A percentile compares a stretch with the other conserved stretches of the same genome.
These are phyloP conservation scores for Amblyjoppa proteus DNA, from an alignment of 2,888 invertebrate species.

Conservation along the genomic window DNA sequence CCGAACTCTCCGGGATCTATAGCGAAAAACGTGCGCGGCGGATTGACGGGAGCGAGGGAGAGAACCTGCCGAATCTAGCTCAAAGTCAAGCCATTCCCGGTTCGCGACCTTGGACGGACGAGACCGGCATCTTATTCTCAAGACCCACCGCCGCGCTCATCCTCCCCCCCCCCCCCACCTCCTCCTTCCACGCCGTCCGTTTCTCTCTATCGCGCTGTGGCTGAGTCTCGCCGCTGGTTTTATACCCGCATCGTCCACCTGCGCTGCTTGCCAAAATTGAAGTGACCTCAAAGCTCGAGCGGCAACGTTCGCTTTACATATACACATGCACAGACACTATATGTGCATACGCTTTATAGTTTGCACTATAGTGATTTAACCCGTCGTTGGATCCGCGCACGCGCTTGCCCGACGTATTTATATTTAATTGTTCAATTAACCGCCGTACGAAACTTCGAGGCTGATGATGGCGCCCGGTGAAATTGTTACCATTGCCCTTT, in stretches of 20 bases:
- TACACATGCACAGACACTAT: background rate
- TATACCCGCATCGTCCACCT: constrained; percentile 45
- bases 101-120: constrained; percentile 56
- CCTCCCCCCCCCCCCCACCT: background rate
- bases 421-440: constrained; percentile 39
- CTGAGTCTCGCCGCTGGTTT: constrained; percentile 20
- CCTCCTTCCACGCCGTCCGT: background rate
- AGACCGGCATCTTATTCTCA: constrained; percentile 59
- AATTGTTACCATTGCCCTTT: constrained; percentile 16
- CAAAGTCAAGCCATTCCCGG: constrained; percentile 58
- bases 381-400: background rate
- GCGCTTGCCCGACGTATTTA: constrained; percentile 22
- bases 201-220: background rate
- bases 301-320: background rate
- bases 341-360: background rate
- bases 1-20: background rate
- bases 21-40: constrained; percentile 1
- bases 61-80: constrained; percentile 63
- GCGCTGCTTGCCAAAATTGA: constrained; percentile 53
- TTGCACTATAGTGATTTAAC: background rate
- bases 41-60: constrained; percentile 40
- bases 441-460: background rate
- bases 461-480: background rate
- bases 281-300: constrained; percentile 50
- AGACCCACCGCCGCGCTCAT: constrained; percentile 35